phyloP scores from a whole-genome alignment of 2,888 invertebrate genomes.

The Oxyteleia sp. region DNA sequence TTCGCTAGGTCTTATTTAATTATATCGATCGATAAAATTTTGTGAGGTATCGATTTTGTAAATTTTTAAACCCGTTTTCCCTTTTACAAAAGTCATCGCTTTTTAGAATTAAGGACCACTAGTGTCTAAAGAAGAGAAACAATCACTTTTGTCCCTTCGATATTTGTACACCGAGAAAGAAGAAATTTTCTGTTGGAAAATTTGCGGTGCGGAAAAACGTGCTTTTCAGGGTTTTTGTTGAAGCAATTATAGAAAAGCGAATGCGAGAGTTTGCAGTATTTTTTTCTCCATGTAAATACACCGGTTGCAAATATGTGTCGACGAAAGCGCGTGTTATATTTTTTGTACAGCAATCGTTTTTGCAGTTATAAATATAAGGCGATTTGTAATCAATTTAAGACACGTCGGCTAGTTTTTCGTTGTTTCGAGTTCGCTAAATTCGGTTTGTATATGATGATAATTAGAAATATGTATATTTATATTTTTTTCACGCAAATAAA shows the following conservation, averaged over 20 bases:
- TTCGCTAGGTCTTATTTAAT: no score
- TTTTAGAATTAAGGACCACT: slow-evolving; percentile 17
- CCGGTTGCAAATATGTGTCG: slow-evolving; percentile 1
- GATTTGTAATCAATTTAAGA: slow-evolving; percentile 2
- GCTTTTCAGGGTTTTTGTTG: neutral
- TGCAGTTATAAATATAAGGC: slow-evolving; percentile 17
- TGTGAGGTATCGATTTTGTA: no score
- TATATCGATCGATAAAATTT: no score
- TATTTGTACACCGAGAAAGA: neutral
- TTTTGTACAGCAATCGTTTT: slow-evolving; percentile 33
- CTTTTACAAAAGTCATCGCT: neutral
- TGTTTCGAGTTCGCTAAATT: no score
- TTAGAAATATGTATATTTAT: no score
- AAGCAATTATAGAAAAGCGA: no score
- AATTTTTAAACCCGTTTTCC: no score
- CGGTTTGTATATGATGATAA: no score
- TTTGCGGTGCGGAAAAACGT: neutral
- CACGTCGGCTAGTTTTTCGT: neutral
- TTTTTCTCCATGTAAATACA: slow-evolving; percentile 20
- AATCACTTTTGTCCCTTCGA: slow-evolving; percentile 12
- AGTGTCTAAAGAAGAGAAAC: slow-evolving; percentile 14
- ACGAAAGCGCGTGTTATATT: slow-evolving; percentile 2
- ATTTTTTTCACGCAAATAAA: no score
- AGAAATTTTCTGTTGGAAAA: no score
- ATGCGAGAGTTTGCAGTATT: slow-evolving; percentile 27